Conservation (phyloP, 2,113 vertebrate species). For the Phylloscopus whistleri region DNA sequence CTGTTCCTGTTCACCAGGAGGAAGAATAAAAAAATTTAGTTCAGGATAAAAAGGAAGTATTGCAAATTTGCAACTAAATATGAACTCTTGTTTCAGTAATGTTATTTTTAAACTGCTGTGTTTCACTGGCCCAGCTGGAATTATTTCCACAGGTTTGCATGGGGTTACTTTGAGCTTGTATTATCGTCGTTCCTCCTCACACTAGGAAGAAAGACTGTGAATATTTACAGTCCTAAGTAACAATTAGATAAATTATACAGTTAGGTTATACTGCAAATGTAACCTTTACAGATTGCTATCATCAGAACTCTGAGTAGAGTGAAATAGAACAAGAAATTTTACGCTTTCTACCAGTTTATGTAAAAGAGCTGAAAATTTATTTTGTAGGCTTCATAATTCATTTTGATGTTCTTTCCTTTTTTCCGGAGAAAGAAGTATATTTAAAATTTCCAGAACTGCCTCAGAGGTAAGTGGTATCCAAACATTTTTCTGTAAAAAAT, state of each 20-base stretch:
- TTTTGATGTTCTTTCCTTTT: conserved; percentile 56
- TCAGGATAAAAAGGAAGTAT: background rate
- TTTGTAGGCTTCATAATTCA: conserved; percentile 54
- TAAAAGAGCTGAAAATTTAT: conserved; percentile 48
- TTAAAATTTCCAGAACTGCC: conserved; percentile 66
- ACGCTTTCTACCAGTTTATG: background rate
- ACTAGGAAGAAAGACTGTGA: background rate
- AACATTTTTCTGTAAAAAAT: conserved; percentile 68
- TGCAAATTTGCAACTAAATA: background rate
- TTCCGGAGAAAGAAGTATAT: conserved; percentile 55
- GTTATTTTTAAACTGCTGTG: background rate
- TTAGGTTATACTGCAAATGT: background rate
- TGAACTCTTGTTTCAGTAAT: background rate
- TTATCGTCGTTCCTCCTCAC: background rate
- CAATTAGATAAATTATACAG: background rate
- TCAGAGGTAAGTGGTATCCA: conserved; percentile 62
- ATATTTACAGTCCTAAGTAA: background rate
- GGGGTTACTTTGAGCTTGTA: background rate
- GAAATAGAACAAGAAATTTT: conserved; percentile 23
- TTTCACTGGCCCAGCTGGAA: conserved; percentile 7
- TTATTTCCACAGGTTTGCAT: background rate
- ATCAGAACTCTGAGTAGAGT: background rate
- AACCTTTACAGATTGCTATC: background rate
- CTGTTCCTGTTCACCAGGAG: background rate
- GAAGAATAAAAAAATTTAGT: background rate